Conservation (phyloP, 2,113 vertebrate genomes). For the Neodon shergylaensis region DNA sequence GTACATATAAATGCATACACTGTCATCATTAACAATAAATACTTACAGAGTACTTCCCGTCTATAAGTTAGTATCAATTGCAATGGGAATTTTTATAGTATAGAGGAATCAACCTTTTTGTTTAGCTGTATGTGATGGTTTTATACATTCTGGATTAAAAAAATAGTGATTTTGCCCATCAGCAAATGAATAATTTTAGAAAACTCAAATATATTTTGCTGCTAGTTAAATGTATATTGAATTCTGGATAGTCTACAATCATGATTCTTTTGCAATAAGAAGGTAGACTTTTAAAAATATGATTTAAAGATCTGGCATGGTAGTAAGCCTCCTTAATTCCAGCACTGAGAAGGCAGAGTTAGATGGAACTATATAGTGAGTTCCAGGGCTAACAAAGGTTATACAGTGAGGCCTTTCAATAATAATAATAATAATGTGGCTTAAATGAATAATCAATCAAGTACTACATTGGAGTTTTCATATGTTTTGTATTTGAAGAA, state of each 20-base stretch:
- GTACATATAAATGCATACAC: constrained; percentile 54
- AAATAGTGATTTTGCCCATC: neutral
- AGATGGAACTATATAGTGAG: neutral
- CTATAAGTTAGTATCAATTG: constrained; percentile 11
- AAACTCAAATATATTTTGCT: constrained; percentile 10
- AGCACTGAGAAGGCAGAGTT: neutral
- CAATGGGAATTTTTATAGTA: constrained; percentile 39
- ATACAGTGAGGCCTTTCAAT: neutral
- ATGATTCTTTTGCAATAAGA: neutral
- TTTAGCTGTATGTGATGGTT: constrained; percentile 3
- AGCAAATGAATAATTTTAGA: constrained; percentile 43
- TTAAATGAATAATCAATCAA: neutral
- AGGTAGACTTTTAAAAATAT: neutral
- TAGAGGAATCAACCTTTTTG: constrained; percentile 10
- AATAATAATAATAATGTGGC: neutral
- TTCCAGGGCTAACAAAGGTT: neutral
- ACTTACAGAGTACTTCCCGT: constrained; percentile 5
- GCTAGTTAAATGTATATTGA: neutral
- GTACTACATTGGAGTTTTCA: neutral
- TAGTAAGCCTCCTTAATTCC: neutral
- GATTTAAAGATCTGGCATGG: neutral
- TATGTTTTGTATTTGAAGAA: neutral
- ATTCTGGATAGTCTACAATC: neutral
- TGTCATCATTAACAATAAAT: constrained; percentile 64
- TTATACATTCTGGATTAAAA: neutral